phyloP scores from a whole-genome alignment of 2,113 vertebrate genomes.

The Ariopsis seemanni region DNA sequence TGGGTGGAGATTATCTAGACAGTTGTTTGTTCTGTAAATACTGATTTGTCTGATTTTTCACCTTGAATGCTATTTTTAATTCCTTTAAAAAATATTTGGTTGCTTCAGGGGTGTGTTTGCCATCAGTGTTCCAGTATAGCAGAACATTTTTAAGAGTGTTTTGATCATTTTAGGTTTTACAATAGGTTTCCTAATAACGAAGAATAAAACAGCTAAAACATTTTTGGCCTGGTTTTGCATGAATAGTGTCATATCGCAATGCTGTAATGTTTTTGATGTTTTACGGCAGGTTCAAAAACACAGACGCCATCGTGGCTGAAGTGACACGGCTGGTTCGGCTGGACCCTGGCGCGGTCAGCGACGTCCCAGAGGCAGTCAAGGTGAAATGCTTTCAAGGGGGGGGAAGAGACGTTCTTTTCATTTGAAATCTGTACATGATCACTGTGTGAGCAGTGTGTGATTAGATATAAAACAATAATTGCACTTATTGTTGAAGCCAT shows the following conservation, averaged over 20 bases:
- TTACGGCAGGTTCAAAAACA: constrained; percentile 89
- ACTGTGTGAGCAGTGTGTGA: not conserved
- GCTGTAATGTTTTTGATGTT: not conserved
- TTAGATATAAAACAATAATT: not conserved
- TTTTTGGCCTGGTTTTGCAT: not conserved
- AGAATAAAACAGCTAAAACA: not conserved
- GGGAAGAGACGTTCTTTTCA: not conserved
- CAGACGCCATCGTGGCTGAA: constrained; percentile 93
- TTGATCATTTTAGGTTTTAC: not conserved
- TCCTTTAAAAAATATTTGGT: not conserved
- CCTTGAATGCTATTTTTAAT: not conserved
- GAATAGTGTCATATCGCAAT: not conserved
- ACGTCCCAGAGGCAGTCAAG: constrained; percentile 96
- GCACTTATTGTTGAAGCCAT: not conserved
- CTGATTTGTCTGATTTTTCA: not conserved
- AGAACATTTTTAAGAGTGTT: not conserved
- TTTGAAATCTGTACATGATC: not conserved
- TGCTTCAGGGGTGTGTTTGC: not conserved
- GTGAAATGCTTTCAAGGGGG: constrained; percentile 60
- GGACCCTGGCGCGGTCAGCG: constrained; percentile 92
- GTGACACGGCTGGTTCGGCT: constrained; percentile 93
- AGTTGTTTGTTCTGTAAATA: not conserved
- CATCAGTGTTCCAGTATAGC: not conserved
- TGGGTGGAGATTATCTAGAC: not conserved
- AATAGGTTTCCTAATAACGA: not conserved